A percentile compares a stretch with the other conserved stretches of the same genome.
Conservation (phyloP, 2,888 invertebrate species). For the Opisthograptis luteolata region DNA sequence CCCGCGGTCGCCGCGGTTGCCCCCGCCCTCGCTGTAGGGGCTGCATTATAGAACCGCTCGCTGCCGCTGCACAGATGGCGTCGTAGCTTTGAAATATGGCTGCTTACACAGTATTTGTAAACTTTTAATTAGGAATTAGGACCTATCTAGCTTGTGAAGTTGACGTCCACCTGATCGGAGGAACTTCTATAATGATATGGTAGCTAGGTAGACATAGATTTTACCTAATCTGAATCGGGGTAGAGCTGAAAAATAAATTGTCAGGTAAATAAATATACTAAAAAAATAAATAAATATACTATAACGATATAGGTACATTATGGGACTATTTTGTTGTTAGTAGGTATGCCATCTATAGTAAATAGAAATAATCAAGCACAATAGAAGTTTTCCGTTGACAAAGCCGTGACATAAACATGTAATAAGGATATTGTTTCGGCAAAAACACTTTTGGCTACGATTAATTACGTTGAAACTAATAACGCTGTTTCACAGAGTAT, state of each 20-base stretch:
- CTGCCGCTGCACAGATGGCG: slow-evolving; percentile 41
- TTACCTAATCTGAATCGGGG: too few species aligned
- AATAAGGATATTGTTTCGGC: slow-evolving; percentile 20
- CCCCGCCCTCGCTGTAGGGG: slow-evolving; percentile 53
- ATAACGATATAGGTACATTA: too few species aligned
- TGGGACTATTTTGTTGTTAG: too few species aligned
- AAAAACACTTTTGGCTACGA: slow-evolving; percentile 17
- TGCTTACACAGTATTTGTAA: slow-evolving; percentile 10
- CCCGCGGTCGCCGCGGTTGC: slow-evolving; percentile 51
- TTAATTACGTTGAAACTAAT: slow-evolving; percentile 17
- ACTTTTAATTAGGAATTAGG: slow-evolving; percentile 23
- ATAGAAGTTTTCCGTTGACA: slow-evolving; percentile 4
- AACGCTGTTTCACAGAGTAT: slow-evolving; percentile 8
- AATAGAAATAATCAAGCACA: not conserved
- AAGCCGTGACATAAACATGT: slow-evolving; percentile 14
- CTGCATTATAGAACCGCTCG: slow-evolving; percentile 53
- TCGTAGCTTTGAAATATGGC: slow-evolving; percentile 40
- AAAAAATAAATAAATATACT: too few species aligned
- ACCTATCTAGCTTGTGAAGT: slow-evolving; percentile 13
- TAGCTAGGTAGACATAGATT: too few species aligned
- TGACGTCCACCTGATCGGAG: too few species aligned
- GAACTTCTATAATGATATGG: too few species aligned
- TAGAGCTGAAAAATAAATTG: too few species aligned
- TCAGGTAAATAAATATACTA: too few species aligned
- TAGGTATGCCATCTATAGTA: too few species aligned